phyloP scores from a whole-genome alignment of 2,888 invertebrate genomes.

The Ptychoptera albimana region DNA sequence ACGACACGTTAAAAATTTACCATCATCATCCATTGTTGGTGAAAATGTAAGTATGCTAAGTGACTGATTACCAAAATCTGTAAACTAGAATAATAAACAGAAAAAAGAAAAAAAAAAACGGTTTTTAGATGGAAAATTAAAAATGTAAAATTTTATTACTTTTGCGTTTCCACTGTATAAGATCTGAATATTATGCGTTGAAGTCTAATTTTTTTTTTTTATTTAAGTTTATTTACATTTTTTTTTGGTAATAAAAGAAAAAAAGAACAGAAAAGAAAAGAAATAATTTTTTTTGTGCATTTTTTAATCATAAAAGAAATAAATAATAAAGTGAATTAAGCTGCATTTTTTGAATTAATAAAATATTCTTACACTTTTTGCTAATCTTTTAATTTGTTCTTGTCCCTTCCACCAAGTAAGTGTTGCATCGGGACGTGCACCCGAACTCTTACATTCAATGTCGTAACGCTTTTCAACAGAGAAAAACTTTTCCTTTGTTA shows the following conservation, averaged over 20 bases:
- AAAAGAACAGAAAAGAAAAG: neutral
- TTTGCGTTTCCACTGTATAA: neutral
- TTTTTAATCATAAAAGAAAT: neutral
- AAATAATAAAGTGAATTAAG: neutral
- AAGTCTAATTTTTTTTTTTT: neutral
- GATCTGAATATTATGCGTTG: neutral
- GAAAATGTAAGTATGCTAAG: conserved; percentile 69
- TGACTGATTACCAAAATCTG: conserved; percentile 66
- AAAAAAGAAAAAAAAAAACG: conserved; percentile 10
- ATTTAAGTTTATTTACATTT: neutral
- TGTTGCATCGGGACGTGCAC: conserved; percentile 69
- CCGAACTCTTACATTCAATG: conserved; percentile 72
- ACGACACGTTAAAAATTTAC: conserved; percentile 75
- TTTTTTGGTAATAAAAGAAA: neutral
- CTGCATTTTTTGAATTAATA: neutral
- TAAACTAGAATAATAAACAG: conserved; percentile 39
- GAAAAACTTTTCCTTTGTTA: conserved; percentile 67
- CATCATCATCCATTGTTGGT: conserved; percentile 75
- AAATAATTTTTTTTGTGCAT: neutral
- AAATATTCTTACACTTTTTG: conserved; percentile 57
- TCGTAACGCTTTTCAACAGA: conserved; percentile 76
- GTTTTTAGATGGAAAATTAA: neutral
- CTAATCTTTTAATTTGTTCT: conserved; percentile 59
- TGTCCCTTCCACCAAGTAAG: conserved; percentile 86
- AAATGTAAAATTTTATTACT: neutral